These are phyloP conservation scores for Aptenodytes forsteri DNA, from an alignment of 2,113 vertebrate species.

Conservation along the genomic window DNA sequence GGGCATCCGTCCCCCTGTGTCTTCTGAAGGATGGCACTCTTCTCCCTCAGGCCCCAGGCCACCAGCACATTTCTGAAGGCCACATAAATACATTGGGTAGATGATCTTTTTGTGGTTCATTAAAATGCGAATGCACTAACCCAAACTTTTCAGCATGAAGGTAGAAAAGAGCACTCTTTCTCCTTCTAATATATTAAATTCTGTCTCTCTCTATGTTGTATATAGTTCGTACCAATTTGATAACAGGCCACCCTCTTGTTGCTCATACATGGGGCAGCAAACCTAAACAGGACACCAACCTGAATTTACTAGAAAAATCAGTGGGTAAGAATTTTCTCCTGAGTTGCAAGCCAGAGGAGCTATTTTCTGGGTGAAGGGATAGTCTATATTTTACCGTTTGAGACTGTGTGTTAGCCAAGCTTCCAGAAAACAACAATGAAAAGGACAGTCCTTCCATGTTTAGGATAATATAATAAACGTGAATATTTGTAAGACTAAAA, in stretches of 20 bases:
- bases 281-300: not conserved
- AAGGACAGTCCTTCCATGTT: not conserved
- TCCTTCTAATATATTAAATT: not conserved
- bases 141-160: not conserved
- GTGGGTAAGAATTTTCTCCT: not conserved
- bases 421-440: not conserved
- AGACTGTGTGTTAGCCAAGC: not conserved
- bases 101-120: not conserved
- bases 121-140: not conserved
- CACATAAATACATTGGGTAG: not conserved
- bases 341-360: not conserved
- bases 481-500: not conserved
- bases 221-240: not conserved
- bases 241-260: not conserved
- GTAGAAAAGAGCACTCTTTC: not conserved
- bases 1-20: not conserved
- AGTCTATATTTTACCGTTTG: not conserved
- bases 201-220: not conserved
- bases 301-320: not conserved
- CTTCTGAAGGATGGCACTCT: not conserved
- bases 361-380: not conserved
- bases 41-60: not conserved
- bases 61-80: not conserved
- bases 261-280: not conserved
- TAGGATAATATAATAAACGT: not conserved